These are phyloP conservation scores for Vanacampus margaritifer DNA, from an alignment of 2,113 vertebrate species.

Conservation along the genomic window DNA sequence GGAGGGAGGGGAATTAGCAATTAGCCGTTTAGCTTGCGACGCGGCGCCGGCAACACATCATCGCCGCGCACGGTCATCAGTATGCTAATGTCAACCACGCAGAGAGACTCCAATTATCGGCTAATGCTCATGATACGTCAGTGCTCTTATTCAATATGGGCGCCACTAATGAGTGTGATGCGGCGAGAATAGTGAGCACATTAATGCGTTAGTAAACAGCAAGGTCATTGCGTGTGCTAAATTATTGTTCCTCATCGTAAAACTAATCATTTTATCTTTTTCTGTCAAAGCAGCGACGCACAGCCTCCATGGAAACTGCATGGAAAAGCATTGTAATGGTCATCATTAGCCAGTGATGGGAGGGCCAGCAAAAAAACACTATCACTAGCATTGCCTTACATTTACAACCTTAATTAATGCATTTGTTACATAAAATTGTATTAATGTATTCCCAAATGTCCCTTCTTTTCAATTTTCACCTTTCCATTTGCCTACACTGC, in stretches of 20 bases:
- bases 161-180: conserved; percentile 50
- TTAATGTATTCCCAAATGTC: too few species aligned
- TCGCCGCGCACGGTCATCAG: conserved; percentile 45
- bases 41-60: conserved; percentile 17
- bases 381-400: too few species aligned
- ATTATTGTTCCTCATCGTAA: background rate
- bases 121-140: conserved; percentile 46
- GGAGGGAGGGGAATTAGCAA: background rate
- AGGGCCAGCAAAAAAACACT: too few species aligned
- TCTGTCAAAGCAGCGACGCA: background rate
- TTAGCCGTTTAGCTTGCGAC: background rate
- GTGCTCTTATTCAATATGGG: conserved; percentile 46
- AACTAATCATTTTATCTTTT: conserved; percentile 16
- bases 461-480: too few species aligned
- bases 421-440: too few species aligned
- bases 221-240: background rate
- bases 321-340: background rate
- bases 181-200: conserved; percentile 41
- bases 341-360: too few species aligned
- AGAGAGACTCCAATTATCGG: conserved; percentile 64
- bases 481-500: too few species aligned
- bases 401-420: too few species aligned
- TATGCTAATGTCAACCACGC: conserved; percentile 52
- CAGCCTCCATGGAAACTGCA: background rate
- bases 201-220: conserved; percentile 62